phyloP scores from a whole-genome alignment of 2,888 invertebrate species.

The Morinoia aosen region DNA sequence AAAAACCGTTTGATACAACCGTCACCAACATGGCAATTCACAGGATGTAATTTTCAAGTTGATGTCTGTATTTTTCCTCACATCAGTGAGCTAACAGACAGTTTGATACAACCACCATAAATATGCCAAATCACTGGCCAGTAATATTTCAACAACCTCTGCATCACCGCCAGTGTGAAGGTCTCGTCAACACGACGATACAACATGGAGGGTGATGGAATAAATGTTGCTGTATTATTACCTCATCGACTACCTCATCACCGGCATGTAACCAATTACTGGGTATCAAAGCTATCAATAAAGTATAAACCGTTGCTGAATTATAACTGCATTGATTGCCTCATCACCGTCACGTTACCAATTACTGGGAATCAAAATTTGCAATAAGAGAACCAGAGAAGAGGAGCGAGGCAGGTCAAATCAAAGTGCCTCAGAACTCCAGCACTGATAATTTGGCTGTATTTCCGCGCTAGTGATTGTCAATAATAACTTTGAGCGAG shows the following conservation, averaged over 20 bases:
- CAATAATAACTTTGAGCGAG: constrained; percentile 35
- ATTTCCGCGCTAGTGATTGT: constrained; percentile 20
- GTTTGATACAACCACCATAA: no score
- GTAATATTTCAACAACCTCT: no score
- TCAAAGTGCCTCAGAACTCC: not conserved
- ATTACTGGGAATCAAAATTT: constrained; percentile 6
- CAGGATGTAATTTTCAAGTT: no score
- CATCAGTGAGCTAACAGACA: no score
- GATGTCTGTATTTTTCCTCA: no score
- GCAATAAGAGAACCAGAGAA: not conserved
- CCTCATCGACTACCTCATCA: not conserved
- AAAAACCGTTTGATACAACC: no score
- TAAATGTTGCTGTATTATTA: not conserved
- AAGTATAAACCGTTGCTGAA: not conserved
- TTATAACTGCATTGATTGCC: not conserved
- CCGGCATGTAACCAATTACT: not conserved
- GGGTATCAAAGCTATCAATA: no score
- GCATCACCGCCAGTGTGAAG: no score
- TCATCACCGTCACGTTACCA: not conserved
- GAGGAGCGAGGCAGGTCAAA: not conserved
- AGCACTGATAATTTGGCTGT: not conserved
- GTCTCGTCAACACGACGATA: not conserved
- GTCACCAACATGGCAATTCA: no score
- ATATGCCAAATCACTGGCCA: no score
- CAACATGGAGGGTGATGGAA: no score